Evolutionary conservation across 1,140 invertebrate species (phyloP), one percentile per base, ranked within the genome.

Genomic region (Calliopsis andreniformis): DNA sequence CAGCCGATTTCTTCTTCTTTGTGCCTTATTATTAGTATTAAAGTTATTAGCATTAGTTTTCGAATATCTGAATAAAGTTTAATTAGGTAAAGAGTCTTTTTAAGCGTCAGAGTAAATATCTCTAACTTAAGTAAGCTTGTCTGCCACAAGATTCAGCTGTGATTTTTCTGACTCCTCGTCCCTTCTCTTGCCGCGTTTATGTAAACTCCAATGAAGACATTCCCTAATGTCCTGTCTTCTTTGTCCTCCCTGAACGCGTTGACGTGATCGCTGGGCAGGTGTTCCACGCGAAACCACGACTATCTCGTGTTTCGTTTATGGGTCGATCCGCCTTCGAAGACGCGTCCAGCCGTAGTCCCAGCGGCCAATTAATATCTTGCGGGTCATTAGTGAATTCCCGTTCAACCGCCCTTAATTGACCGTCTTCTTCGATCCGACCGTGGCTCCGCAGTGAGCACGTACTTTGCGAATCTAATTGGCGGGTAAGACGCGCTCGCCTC

Each of bases 351-450:
- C 49, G 35, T n/a, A 51, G 56, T 73, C 69, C 56, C 53, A 63
- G 71, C 23, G 78, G 71, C 78, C 77, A 86, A 88, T 88, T 82
- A 84, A 82, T 87, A 88, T 85, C 80, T 82, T 43, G 76, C 78
- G 70, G 67, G 72, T 84, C 79, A 84, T 88, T 89, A 82, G 78
- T 76, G 64, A 76, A 71, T 78, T 83, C 61, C 77, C 78, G 85
- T 82, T 84, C 43, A 56, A 43, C 53, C 68, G 76, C 59, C 75
- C 78, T 80, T 85, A 85, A 87, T 88, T 83, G 82, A 84, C 75
- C 78, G 63, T 70, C 75, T 79, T 62, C 47, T 70, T 63, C 62
- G 42, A 67, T 68, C 53, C 72, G 28, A 18, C 28, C 49, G 70
- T 67, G 32, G n/a, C 42, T n/a, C 53, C n/a, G 45, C 51, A 16